These are phyloP conservation scores for Marcusenius ussheri DNA, from an alignment of 2,113 vertebrate species.

Conservation along the genomic window DNA sequence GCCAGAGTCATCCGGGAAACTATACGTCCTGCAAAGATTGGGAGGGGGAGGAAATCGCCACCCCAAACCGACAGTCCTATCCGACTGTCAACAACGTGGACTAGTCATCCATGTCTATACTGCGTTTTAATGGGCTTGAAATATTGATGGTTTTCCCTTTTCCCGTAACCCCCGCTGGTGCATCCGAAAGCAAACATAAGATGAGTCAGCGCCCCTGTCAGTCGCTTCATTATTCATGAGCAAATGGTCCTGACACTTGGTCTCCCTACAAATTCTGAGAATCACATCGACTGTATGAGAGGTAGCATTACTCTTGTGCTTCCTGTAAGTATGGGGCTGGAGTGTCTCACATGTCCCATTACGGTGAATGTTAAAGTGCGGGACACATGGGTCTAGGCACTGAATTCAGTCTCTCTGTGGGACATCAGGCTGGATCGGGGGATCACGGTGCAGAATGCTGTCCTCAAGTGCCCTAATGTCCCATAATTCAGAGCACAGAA, in stretches of 20 bases:
- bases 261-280: background rate
- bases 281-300: background rate
- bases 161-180: conserved; percentile 9
- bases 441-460: background rate
- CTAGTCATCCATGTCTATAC: background rate
- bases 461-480: conserved; percentile 7
- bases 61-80: conserved; percentile 32
- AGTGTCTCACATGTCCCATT: background rate
- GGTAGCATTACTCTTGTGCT: background rate
- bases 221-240: conserved; percentile 25
- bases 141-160: conserved; percentile 35
- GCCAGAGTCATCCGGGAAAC: conserved; percentile 24
- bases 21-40: conserved; percentile 28
- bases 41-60: conserved; percentile 25
- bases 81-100: conserved; percentile 13
- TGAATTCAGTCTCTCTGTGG: background rate
- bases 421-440: background rate
- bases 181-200: conserved; percentile 16
- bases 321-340: background rate
- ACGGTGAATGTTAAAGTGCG: background rate
- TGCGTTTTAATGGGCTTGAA: conserved; percentile 28
- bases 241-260: conserved; percentile 1
- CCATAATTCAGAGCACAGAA: background rate
- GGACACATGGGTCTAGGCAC: too few relatives aligned
- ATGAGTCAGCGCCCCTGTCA: conserved; percentile 21